Conservation (phyloP, 2,797 vertebrate species). For the Nannoperca australis region DNA sequence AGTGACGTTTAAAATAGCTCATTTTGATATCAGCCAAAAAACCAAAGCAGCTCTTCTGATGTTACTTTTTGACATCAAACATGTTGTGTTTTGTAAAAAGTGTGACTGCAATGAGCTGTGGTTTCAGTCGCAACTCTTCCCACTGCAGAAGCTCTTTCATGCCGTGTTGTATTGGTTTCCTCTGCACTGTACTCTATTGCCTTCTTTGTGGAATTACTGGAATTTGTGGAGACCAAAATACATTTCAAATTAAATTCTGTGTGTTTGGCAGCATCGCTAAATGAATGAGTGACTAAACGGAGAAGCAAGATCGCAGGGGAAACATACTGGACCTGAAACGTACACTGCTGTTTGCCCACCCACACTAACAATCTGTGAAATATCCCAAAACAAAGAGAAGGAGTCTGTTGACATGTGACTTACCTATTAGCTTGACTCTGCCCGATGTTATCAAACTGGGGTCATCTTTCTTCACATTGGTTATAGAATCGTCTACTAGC, state of each 20-base stretch:
- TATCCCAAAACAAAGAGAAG: neutral
- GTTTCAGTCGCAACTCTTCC: neutral
- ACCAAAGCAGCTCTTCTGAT: neutral
- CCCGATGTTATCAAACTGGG: slow-evolving; percentile 94
- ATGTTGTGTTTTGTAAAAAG: neutral
- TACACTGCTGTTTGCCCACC: neutral
- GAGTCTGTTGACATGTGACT: slow-evolving; percentile 56
- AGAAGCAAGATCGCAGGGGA: neutral
- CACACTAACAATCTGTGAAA: neutral
- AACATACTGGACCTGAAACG: neutral
- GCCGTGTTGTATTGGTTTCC: neutral
- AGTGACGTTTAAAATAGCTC: slow-evolving; percentile 9
- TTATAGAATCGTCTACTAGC: slow-evolving; percentile 96
- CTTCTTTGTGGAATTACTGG: no score
- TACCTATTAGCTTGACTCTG: slow-evolving; percentile 93
- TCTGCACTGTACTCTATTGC: neutral
- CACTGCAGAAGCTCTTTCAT: neutral
- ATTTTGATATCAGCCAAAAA: neutral
- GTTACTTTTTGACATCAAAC: neutral
- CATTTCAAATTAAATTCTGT: neutral
- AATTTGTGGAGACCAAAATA: neutral
- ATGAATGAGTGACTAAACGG: neutral
- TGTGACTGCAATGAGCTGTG: neutral
- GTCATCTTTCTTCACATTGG: slow-evolving; percentile 97
- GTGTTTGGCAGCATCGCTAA: no score